A percentile compares a stretch with the other conserved stretches of the same genome.
phyloP scores from a whole-genome alignment of 2,113 vertebrate genomes.

The Antechinus stuartii region DNA sequence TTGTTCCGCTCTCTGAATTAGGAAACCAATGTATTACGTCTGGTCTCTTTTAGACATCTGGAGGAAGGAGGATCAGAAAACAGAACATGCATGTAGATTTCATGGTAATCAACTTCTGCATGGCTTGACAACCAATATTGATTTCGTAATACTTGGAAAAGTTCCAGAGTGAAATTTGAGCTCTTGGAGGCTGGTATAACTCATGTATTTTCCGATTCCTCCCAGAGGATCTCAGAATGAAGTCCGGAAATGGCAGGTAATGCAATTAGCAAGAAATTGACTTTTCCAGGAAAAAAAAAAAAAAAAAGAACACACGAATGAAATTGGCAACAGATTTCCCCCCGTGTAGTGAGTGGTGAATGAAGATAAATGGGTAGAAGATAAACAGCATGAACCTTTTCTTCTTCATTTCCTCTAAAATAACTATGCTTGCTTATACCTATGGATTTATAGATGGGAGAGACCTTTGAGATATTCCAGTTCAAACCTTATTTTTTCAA shows the following conservation, averaged over 20 bases:
- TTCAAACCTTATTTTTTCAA: not conserved
- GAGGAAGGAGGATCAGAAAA: conserved; percentile 42
- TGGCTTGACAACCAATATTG: conserved; percentile 55
- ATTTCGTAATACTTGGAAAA: conserved; percentile 33
- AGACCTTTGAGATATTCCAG: not conserved
- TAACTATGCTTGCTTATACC: not conserved
- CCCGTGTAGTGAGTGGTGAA: not conserved
- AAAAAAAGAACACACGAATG: not conserved
- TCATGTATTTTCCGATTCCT: conserved; percentile 6
- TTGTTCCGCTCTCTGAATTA: conserved; percentile 39
- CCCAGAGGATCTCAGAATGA: not conserved
- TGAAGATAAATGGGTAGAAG: not conserved
- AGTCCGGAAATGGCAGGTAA: conserved; percentile 32
- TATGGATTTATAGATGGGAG: not conserved
- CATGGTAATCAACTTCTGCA: conserved; percentile 34
- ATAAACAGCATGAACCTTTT: not conserved
- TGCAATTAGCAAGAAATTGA: conserved; percentile 11
- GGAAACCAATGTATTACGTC: conserved; percentile 3
- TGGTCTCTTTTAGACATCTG: conserved; percentile 21
- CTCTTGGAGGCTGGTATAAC: not conserved
- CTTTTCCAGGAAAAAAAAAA: conserved; percentile 9
- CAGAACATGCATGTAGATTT: conserved; percentile 31
- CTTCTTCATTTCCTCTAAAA: not conserved
- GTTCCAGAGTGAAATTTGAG: conserved; percentile 23
- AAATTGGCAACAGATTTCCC: conserved; percentile 21